Evolutionary conservation across 2,888 invertebrate genomes (phyloP), one percentile per base, ranked within the genome.

Genomic region (Lasioglossum malachurum): DNA sequence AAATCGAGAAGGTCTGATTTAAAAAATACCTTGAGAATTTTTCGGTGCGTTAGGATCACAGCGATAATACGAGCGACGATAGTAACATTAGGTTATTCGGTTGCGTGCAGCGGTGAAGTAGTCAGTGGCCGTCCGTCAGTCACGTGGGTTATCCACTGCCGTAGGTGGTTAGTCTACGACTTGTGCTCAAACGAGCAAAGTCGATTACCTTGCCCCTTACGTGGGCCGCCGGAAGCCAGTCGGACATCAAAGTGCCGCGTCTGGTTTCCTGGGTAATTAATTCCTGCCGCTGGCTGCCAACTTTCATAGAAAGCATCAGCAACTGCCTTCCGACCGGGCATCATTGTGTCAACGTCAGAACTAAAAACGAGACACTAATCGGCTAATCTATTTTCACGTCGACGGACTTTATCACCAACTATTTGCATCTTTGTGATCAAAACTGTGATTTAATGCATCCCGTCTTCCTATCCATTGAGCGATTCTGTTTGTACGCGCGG

Each of bases 171-270:
- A 78, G 84, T 69, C 75, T 80, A 76, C 75, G 84, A 91, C 86
- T 80, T 83, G 82, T 73, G 86, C 84, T 90, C 78, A 82, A 91
- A 91, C 90, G 91, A 91, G 91, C 86, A 93, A 93, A 93, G 93
- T 94, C 93, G 93, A 94, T 94, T 94, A 94, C 91, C 92, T 93
- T 92, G 93, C 91, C 93, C 92, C 92, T 94, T 93, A 93, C 90
- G 89, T 87, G 87, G 84, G 84, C 85, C 84, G 89, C 87, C 93
- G 92, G 94, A 94, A 94, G 93, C 94, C 93, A 89, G 91, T 91
- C 87, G 92, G 92, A 95, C 94, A 94, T 95, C 94, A 94, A 94
- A 94, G 95, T 92, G 90, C 91, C 89, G 85, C 88, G 89, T 90
- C 89, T 92, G 94, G 93, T 93, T 94, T 94, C 94, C 92, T 89